Percentiles rank a stretch among this genome's conserved stretches.
phyloP scores from a whole-genome alignment of 1,140 invertebrate species.

The Drepana arcuata region DNA sequence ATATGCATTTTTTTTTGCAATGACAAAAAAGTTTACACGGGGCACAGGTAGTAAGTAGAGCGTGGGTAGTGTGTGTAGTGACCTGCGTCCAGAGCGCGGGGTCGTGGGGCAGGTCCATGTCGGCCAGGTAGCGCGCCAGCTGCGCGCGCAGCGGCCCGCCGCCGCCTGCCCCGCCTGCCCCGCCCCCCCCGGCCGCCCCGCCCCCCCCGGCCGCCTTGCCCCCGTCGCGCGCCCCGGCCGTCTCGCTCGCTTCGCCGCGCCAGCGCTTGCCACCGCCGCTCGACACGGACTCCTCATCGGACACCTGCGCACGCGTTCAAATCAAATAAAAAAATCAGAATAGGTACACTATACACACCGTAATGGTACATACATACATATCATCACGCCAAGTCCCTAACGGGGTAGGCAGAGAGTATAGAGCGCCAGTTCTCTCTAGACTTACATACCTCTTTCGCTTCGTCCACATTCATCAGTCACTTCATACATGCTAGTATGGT shows the following conservation, averaged over 20 bases:
- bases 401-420: too few species aligned
- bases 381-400: too few species aligned
- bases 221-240: slow-evolving; percentile 1
- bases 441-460: too few species aligned
- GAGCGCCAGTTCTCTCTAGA: too few species aligned
- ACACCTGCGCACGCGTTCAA: slow-evolving; percentile 31
- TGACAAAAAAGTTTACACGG: too few species aligned
- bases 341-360: too few species aligned
- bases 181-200: slow-evolving; percentile 5
- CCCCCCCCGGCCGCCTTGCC: slow-evolving; percentile 1
- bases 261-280: slow-evolving; percentile 37
- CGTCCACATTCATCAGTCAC: too few species aligned
- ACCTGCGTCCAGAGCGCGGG: slow-evolving; percentile 36
- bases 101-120: slow-evolving; percentile 28
- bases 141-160: slow-evolving; percentile 9
- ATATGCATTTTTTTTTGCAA: too few species aligned
- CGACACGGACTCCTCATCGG: slow-evolving; percentile 45
- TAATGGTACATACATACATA: too few species aligned
- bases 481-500: too few species aligned
- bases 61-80: not conserved
- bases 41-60: not conserved
- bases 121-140: slow-evolving; percentile 21
- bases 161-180: slow-evolving; percentile 5
- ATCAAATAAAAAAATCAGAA: too few species aligned
- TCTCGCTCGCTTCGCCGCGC: slow-evolving; percentile 12